phyloP scores from a whole-genome alignment of 2,888 invertebrate species.

The Orthonevra nobilis region DNA sequence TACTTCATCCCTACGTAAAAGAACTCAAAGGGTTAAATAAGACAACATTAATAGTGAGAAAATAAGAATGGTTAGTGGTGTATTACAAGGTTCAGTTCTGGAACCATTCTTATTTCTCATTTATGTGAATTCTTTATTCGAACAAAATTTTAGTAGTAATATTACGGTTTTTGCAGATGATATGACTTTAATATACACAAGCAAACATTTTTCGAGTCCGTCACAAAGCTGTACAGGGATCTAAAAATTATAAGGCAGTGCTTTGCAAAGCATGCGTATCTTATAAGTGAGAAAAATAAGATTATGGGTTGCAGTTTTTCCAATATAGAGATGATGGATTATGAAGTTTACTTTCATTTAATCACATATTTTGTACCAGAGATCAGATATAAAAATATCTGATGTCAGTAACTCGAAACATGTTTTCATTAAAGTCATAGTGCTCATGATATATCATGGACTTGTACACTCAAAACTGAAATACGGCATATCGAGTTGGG shows the following conservation, averaged over 20 bases:
- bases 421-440: neutral
- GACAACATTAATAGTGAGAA: neutral
- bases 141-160: too few species aligned
- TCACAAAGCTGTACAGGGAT: neutral
- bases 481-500: too few species aligned
- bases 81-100: too few species aligned
- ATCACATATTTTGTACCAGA: too few species aligned
- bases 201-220: neutral
- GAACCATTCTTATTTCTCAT: conserved; percentile 6
- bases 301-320: neutral
- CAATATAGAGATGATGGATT: too few species aligned
- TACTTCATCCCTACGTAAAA: conserved; percentile 5
- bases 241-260: conserved; percentile 1
- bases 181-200: neutral
- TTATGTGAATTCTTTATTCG: neutral
- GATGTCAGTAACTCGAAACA: too few species aligned
- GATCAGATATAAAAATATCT: too few species aligned
- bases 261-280: neutral
- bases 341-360: too few species aligned
- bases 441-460: conserved; percentile 6
- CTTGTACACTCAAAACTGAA: too few species aligned
- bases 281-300: neutral
- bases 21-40: conserved; percentile 4
- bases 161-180: conserved; percentile 7
- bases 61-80: neutral